Percentiles rank a stretch among this genome's conserved stretches.
Conservation (phyloP, 2,888 invertebrate genomes). For the Mythimna albipuncta region DNA sequence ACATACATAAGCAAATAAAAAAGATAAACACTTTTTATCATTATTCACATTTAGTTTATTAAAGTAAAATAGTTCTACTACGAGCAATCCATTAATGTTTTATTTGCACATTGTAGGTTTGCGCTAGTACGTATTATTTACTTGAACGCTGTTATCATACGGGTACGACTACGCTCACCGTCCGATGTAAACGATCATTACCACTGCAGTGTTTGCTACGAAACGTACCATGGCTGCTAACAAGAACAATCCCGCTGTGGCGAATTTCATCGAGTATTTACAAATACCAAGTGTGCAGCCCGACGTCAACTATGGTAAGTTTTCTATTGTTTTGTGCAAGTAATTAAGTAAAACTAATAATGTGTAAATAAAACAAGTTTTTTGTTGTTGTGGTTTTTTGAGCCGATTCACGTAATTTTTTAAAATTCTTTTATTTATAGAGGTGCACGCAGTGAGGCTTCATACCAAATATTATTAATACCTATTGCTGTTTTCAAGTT, state of each 20-base stretch:
- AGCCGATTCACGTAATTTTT: too few relatives aligned
- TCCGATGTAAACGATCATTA: conserved; percentile 62
- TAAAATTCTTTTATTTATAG: too few relatives aligned
- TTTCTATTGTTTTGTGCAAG: neutral
- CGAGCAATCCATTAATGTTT: conserved; percentile 5
- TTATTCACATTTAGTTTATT: neutral
- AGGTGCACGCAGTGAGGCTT: too few relatives aligned
- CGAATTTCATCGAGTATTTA: conserved; percentile 94
- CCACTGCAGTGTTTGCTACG: conserved; percentile 61
- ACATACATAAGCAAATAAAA: neutral
- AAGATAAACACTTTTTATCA: neutral
- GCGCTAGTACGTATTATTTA: conserved; percentile 18
- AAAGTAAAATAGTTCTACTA: neutral
- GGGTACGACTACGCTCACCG: conserved; percentile 33
- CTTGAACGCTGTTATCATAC: conserved; percentile 49
- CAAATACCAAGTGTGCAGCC: conserved; percentile 95
- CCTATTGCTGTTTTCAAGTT: too few relatives aligned
- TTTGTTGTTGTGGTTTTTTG: too few relatives aligned
- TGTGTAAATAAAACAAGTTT: too few relatives aligned
- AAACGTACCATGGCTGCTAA: conserved; percentile 77
- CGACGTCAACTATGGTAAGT: conserved; percentile 93
- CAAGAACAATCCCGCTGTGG: conserved; percentile 89
- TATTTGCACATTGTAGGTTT: conserved; percentile 25
- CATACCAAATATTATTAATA: too few relatives aligned
- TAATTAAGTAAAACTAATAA: too few relatives aligned